A percentile compares a stretch with the other conserved stretches of the same genome.
Conservation (phyloP, 2,888 invertebrate species). For the Eudemis profundana region DNA sequence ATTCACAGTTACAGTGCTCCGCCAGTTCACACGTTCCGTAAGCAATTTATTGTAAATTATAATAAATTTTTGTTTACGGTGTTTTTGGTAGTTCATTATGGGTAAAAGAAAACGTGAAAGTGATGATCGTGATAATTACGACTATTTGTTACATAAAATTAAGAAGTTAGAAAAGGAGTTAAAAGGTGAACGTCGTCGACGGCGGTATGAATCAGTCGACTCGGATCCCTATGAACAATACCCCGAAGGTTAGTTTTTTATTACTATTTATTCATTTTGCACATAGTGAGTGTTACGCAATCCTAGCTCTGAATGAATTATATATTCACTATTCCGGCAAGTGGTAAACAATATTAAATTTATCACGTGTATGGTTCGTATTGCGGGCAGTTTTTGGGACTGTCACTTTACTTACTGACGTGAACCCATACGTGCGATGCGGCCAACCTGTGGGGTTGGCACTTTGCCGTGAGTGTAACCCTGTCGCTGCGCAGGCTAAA, state of each 20-base stretch:
- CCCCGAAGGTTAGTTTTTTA: background rate
- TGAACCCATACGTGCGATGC: conserved; percentile 28
- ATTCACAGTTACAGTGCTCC: too few relatives aligned
- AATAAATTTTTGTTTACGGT: too few relatives aligned
- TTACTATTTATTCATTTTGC: background rate
- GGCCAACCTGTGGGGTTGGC: conserved; percentile 35
- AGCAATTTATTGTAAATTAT: too few relatives aligned
- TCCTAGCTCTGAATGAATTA: background rate
- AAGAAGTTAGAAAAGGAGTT: too few relatives aligned
- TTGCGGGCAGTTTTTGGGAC: conserved; percentile 29
- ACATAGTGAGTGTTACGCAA: background rate
- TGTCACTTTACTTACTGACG: conserved; percentile 33
- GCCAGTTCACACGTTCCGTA: too few relatives aligned
- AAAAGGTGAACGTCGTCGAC: too few relatives aligned
- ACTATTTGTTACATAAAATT: too few relatives aligned
- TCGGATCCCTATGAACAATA: background rate
- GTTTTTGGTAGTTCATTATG: too few relatives aligned
- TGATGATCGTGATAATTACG: background rate
- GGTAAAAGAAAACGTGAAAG: background rate
- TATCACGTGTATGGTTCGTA: conserved; percentile 18
- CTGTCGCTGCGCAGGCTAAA: too few relatives aligned
- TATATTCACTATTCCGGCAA: background rate
- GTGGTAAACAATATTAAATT: background rate
- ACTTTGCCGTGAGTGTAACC: conserved; percentile 22
- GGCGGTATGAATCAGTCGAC: too few relatives aligned